Base-by-base conservation (phyloP, 2,888 invertebrate species). In the Pecten maximus region DNA sequence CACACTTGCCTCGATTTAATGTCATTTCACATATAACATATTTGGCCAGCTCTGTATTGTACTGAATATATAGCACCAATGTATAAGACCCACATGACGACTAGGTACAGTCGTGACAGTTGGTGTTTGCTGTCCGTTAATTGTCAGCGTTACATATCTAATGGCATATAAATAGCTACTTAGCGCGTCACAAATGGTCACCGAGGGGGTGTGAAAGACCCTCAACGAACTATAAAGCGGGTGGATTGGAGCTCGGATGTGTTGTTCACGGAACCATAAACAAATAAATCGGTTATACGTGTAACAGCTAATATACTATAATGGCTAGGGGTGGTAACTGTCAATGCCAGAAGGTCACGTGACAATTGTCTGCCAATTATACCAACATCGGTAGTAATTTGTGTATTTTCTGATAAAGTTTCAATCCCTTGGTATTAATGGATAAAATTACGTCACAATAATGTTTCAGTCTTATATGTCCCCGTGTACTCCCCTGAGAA, bases 101-200 rank as follows among this genome's bases (percentile, higher is more conserved):
- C 54, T 6, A 54, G 19, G 0, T 2, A 54, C 54, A 54, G 19
- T 54, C 19, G 54, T 54, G 23, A 23, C 54, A 23, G 54, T 35
- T 74, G 28, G 74, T 35, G 23, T n/a, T 2, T 28, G 74, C 35
- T 44, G 44, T 12, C 28, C 35, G 15, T 3, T 6, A 74, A 15
- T 35, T 28, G 74, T 74, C 74, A 74, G 28, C 28, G 15, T 74
- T 35, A 23, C 23, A 74, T 15, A 19, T 28, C 74, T 28, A 74
- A 74, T 74, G 74, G 74, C 10, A 28, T 74, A 74, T 74, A 74
- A 74, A 74, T 74, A 28, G 35, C 74, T 35, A 74, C 74, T 74
- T 74, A 74, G 16, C 74, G 74, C 74, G 74, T 74, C 74, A 74
- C 28, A 19, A 74, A 74, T 74, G 74, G 74, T 74, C 74, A 74